A percentile compares a stretch with the other conserved stretches of the same genome.
These are phyloP conservation scores for Eutolmus rufibarbis DNA, from an alignment of 2,888 invertebrate species.

Conservation along the genomic window DNA sequence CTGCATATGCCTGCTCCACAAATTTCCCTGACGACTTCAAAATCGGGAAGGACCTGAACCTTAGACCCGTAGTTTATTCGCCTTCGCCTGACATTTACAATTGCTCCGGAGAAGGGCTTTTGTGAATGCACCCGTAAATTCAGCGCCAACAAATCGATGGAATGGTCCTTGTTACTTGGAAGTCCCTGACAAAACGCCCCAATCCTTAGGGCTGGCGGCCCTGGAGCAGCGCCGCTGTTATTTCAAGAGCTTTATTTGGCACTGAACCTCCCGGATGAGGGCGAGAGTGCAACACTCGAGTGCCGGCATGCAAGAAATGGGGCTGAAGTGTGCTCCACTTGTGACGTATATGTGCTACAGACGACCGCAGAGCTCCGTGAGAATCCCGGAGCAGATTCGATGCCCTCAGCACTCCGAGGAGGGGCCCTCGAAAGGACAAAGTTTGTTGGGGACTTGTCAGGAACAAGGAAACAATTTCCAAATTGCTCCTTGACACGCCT, in stretches of 20 bases:
- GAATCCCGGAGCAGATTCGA: neutral
- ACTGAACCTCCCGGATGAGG: neutral
- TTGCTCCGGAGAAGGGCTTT: neutral
- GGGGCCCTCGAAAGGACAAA: slow-evolving; percentile 10
- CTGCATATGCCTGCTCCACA: neutral
- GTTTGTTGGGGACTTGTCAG: slow-evolving; percentile 20
- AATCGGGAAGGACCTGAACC: neutral
- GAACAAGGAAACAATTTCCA: slow-evolving; percentile 31
- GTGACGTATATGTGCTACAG: neutral
- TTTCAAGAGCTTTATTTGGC: slow-evolving; percentile 19
- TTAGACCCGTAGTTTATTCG: neutral
- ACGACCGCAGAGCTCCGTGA: neutral
- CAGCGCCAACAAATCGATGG: slow-evolving; percentile 5
- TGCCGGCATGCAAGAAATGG: neutral
- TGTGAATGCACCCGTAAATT: slow-evolving; percentile 3
- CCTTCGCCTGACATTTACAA: neutral
- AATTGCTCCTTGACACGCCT: slow-evolving; percentile 19
- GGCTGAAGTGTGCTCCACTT: neutral
- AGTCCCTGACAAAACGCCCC: neutral
- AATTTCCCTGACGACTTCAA: neutral
- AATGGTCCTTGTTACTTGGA: neutral
- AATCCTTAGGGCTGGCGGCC: neutral
- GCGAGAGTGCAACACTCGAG: slow-evolving; percentile 11
- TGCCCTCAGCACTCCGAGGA: neutral
- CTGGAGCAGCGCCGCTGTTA: neutral